Percentiles rank a stretch among this genome's conserved stretches.
phyloP scores from a whole-genome alignment of 2,113 vertebrate species.

The Labeo rohita region DNA sequence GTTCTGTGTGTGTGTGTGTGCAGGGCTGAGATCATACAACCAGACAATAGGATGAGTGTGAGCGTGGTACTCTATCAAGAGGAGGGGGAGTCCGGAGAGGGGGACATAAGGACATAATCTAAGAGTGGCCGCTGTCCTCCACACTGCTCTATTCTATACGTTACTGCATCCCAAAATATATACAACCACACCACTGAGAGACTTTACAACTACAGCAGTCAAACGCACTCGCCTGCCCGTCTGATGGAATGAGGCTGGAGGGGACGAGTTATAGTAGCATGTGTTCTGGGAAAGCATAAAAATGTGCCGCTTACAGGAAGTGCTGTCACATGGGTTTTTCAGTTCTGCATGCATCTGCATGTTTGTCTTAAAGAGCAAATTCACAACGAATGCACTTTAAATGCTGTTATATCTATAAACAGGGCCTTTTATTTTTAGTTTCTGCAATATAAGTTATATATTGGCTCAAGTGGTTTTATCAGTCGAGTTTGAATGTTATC shows the following conservation, averaged over 20 bases:
- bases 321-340: not conserved
- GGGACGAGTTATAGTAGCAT: not conserved
- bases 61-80: conserved; percentile 64
- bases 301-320: conserved; percentile 16
- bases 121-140: conserved; percentile 37
- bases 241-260: conserved; percentile 8
- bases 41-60: conserved; percentile 75
- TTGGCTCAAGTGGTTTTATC: not conserved
- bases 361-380: not conserved
- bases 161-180: not conserved
- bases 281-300: not conserved
- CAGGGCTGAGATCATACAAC: conserved; percentile 75
- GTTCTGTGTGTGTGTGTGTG: conserved; percentile 51
- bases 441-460: not conserved
- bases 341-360: not conserved
- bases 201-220: not conserved
- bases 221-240: not conserved
- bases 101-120: conserved; percentile 56
- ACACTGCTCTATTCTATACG: conserved; percentile 36
- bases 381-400: not conserved
- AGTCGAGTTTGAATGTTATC: not conserved
- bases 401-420: not conserved
- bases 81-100: conserved; percentile 65
- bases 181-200: not conserved
- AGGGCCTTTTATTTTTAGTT: not conserved